Percentiles rank a stretch among this genome's conserved stretches.
Evolutionary conservation across 2,113 vertebrate genomes (phyloP).

Genomic region (Neogobius melanostomus): DNA sequence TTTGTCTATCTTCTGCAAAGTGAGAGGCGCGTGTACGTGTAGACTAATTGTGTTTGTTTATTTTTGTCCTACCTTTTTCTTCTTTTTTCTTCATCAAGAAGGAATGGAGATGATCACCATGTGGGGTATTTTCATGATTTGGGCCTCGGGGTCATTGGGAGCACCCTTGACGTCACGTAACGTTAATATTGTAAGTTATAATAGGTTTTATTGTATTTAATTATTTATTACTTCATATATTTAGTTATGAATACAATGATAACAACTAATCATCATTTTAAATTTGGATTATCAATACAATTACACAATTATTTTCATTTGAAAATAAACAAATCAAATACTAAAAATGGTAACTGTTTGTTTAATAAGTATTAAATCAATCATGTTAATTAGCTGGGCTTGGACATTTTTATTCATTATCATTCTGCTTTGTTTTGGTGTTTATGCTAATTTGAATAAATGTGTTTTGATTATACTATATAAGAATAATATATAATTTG

Average conservation of each 20-base stretch:
- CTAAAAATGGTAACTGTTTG: no score
- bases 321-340: no score
- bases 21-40: neutral
- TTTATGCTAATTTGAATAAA: no score
- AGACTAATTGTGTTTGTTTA: no score
- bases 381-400: no score
- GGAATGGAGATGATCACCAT: constrained; percentile 29
- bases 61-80: neutral
- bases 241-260: no score
- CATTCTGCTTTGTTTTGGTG: neutral
- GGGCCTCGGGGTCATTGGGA: neutral
- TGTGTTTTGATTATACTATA: no score
- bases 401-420: neutral
- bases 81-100: neutral
- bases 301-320: no score
- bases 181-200: constrained; percentile 45
- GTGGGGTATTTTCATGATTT: constrained; percentile 4
- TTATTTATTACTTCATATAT: neutral
- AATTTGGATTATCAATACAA: no score
- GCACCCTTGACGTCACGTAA: neutral
- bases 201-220: neutral
- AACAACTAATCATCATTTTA: no score
- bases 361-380: no score
- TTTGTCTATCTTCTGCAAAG: neutral
- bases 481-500: no score